phyloP scores from a whole-genome alignment of 35 echinoderm and acorn worm species.

The Antedon bifida region DNA sequence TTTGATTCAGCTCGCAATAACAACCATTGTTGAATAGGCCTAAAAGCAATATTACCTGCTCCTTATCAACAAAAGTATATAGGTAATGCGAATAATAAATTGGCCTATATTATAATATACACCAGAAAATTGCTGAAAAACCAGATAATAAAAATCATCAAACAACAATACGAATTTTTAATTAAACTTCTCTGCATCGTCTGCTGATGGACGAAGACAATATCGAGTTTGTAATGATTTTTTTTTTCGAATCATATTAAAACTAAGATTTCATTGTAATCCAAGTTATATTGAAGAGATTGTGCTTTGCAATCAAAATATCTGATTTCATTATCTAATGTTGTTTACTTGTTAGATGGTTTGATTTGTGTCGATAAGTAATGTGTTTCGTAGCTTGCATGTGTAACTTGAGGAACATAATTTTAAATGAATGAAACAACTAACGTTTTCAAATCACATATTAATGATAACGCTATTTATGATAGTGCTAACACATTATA shows the following conservation, averaged over 20 bases:
- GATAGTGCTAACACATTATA: no score
- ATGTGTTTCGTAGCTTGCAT: not conserved
- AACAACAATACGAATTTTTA: not conserved
- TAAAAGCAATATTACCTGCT: no score
- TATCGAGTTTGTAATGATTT: not conserved
- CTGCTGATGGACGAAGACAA: not conserved
- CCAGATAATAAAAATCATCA: no score
- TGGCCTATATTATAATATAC: no score
- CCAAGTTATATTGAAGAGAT: not conserved
- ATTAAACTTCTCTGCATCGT: not conserved
- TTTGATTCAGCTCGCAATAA: no score
- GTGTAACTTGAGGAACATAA: not conserved
- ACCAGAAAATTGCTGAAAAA: no score
- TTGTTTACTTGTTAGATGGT: not conserved
- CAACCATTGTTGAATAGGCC: no score
- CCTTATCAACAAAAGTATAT: no score
- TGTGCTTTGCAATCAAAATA: not conserved
- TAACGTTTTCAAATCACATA: not conserved
- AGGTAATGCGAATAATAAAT: no score
- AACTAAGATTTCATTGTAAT: not conserved
- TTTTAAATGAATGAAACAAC: not conserved
- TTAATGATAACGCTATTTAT: not conserved
- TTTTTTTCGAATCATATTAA: not conserved
- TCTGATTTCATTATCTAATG: not conserved
- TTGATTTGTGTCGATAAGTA: not conserved